A percentile compares a stretch with the other conserved stretches of the same genome.
Conservation (phyloP, 1,140 invertebrate species). For the Hestina assimilis region DNA sequence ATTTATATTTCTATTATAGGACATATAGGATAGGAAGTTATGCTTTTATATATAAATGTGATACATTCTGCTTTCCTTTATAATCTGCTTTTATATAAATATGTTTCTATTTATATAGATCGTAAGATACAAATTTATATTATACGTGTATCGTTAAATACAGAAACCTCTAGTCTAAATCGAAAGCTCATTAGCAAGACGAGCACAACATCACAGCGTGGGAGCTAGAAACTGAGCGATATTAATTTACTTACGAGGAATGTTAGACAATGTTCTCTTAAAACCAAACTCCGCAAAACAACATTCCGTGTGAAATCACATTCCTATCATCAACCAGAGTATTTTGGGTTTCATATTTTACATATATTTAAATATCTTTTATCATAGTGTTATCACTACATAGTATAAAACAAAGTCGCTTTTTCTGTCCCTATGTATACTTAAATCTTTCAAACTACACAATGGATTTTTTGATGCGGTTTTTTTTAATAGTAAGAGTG, state of each 20-base stretch:
- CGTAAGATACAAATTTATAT: not conserved
- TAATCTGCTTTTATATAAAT: not conserved
- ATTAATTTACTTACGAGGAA: conserved; percentile 24
- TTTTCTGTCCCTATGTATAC: too few species aligned
- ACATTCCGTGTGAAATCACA: conserved; percentile 49
- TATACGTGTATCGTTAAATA: not conserved
- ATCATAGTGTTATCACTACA: too few species aligned
- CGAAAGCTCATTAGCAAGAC: conserved; percentile 56
- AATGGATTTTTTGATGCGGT: too few species aligned
- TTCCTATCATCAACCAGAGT: conserved; percentile 35
- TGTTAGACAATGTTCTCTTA: too few species aligned
- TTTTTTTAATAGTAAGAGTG: too few species aligned
- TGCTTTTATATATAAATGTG: not conserved
- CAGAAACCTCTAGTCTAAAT: too few species aligned
- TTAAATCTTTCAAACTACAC: too few species aligned
- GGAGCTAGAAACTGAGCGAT: conserved; percentile 25
- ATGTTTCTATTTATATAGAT: too few species aligned
- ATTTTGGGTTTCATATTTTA: conserved; percentile 27
- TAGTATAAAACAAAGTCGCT: too few species aligned
- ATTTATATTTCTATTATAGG: conserved; percentile 8
- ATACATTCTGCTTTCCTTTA: not conserved
- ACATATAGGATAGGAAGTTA: too few species aligned
- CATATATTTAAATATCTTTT: too few species aligned
- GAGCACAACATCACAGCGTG: conserved; percentile 36
- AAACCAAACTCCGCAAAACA: conserved; percentile 32